Conservation (phyloP, 2,888 invertebrate species). For the Dorcus parallelipipedus region DNA sequence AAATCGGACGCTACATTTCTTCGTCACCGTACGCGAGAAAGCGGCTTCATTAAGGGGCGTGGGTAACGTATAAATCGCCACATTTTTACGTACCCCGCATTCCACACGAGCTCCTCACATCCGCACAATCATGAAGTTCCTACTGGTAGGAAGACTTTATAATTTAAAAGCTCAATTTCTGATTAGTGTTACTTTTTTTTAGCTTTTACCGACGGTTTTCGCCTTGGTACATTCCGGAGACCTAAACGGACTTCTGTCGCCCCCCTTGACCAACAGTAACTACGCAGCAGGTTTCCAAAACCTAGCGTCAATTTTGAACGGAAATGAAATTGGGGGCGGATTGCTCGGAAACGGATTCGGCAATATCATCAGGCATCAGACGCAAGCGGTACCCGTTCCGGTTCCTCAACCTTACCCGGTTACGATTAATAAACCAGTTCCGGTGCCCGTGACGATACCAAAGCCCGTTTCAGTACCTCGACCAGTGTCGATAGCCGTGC, state of each 20-base stretch:
- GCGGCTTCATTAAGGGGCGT: constrained; percentile 2
- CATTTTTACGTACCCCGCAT: background rate
- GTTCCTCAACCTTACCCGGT: constrained; percentile 40
- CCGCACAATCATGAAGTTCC: constrained; percentile 5
- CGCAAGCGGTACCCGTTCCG: constrained; percentile 32
- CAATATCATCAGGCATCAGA: constrained; percentile 28
- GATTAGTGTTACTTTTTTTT: background rate
- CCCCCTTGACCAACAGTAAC: constrained; percentile 3
- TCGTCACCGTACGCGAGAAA: constrained; percentile 6
- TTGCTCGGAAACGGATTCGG: background rate
- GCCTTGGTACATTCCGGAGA: constrained; percentile 5
- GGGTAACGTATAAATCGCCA: constrained; percentile 6
- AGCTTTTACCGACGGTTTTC: constrained; percentile 4
- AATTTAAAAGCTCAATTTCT: no score
- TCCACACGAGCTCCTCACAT: background rate
- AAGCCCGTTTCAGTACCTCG: constrained; percentile 33
- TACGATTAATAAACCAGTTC: constrained; percentile 37
- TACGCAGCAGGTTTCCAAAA: constrained; percentile 5
- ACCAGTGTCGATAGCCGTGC: constrained; percentile 29
- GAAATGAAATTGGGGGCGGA: constrained; percentile 5
- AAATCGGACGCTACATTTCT: background rate
- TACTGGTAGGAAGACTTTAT: constrained; percentile 6
- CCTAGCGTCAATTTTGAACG: background rate
- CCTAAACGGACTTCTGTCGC: constrained; percentile 6
- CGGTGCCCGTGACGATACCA: constrained; percentile 38